A percentile compares a stretch with the other conserved stretches of the same genome.
These are phyloP conservation scores for Chondrilla cf. caribensis DNA, from an alignment of 37 sponge, comb jelly and placozoan genomes.

Conservation along the genomic window DNA sequence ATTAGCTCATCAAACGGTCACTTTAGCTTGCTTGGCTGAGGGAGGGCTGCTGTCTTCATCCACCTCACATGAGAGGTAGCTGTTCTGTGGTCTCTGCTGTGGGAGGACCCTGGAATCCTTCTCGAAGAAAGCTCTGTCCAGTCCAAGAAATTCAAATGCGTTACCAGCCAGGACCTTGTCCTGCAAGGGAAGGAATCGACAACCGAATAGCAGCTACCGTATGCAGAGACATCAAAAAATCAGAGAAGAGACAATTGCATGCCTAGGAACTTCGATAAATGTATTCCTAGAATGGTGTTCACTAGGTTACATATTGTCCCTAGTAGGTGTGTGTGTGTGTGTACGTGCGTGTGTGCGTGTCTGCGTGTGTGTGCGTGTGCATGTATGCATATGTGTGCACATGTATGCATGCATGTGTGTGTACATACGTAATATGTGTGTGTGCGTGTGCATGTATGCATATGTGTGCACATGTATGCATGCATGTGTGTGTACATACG, in stretches of 20 bases:
- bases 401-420: no score
- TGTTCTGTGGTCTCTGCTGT: not conserved
- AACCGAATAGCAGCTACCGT: no score
- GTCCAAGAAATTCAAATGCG: slow-evolving; percentile 70
- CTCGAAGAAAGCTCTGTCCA: slow-evolving; percentile 39
- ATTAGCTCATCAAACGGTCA: not conserved
- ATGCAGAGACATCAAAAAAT: no score
- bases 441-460: slow-evolving; percentile 1
- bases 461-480: not conserved
- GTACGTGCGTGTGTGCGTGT: no score
- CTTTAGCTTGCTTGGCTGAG: not conserved
- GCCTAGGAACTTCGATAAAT: no score
- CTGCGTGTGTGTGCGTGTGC: no score
- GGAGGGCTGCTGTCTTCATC: not conserved
- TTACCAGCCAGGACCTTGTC: slow-evolving; percentile 68
- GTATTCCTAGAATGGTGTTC: no score
- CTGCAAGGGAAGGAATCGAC: slow-evolving; percentile 24
- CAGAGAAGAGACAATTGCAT: no score
- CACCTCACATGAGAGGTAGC: not conserved
- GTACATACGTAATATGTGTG: no score
- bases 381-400: no score
- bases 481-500: not conserved
- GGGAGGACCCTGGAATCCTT: not conserved
- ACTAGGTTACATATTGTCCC: no score
- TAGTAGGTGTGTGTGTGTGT: no score